phyloP scores from a whole-genome alignment of 2,113 vertebrate genomes.

The Xenus cinereus region DNA sequence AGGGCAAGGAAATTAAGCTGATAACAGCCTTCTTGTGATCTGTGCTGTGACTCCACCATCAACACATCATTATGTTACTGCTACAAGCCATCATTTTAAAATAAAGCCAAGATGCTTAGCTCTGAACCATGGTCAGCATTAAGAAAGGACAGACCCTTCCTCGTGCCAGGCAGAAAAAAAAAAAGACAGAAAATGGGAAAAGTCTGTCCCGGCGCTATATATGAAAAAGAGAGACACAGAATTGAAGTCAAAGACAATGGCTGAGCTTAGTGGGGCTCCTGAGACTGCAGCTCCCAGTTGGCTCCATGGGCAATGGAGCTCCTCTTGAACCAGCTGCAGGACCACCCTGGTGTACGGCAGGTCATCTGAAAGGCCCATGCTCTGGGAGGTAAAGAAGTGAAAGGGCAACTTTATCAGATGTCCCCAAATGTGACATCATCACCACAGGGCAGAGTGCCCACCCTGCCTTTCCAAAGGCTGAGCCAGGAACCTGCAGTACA shows the following conservation, averaged over 20 bases:
- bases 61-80: not conserved
- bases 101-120: not conserved
- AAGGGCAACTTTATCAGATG: not conserved
- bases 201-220: not conserved
- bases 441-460: not conserved
- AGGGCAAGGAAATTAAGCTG: not conserved
- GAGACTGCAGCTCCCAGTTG: not conserved
- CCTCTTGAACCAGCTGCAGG: not conserved
- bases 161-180: not conserved
- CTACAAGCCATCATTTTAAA: not conserved
- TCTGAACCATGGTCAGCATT: not conserved
- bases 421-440: rapidly evolving
- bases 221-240: not conserved
- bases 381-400: not conserved
- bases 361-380: not conserved
- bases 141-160: not conserved
- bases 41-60: not conserved
- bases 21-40: not conserved
- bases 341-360: not conserved
- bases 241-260: not conserved
- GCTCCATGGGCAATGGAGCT: not conserved
- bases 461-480: not conserved
- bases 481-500: not conserved
- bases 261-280: not conserved
- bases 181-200: not conserved